Evolutionary conservation across 2,113 vertebrate genomes (phyloP).

Genomic region (Delphinus delphis): DNA sequence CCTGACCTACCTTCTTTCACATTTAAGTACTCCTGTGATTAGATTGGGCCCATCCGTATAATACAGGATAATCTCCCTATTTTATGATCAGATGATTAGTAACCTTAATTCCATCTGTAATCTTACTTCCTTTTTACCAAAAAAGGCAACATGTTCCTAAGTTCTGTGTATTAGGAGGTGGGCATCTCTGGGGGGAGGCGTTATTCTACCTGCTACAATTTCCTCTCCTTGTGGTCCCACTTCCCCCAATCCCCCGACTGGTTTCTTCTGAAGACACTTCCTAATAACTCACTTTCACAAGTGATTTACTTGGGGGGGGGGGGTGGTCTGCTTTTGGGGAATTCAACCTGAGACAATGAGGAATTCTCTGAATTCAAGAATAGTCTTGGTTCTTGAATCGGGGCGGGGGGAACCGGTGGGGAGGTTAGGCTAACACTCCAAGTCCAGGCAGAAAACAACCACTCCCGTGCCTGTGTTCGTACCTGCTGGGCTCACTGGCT

Average conservation of each 20-base stretch:
- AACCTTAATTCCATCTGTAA: background rate
- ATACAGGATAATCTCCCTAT: background rate
- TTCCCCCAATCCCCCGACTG: background rate
- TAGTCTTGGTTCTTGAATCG: background rate
- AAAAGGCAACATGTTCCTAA: background rate
- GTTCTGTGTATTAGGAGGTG: background rate
- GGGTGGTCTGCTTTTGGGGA: background rate
- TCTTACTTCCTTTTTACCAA: background rate
- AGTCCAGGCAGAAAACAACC: background rate
- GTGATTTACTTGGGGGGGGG: background rate
- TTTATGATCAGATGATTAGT: background rate
- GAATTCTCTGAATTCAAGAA: background rate
- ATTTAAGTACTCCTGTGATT: background rate
- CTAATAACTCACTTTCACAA: background rate
- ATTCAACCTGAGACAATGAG: background rate
- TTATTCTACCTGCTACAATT: background rate
- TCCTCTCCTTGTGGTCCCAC: background rate
- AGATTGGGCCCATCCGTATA: background rate
- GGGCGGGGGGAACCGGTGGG: background rate
- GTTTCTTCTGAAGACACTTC: background rate
- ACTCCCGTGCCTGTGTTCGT: accelerated
- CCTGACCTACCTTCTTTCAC: background rate
- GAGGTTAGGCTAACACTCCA: background rate
- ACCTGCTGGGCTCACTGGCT: background rate
- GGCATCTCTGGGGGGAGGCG: background rate